Conservation (phyloP, 1,140 invertebrate genomes). For the Drosophila lacteicornis region DNA sequence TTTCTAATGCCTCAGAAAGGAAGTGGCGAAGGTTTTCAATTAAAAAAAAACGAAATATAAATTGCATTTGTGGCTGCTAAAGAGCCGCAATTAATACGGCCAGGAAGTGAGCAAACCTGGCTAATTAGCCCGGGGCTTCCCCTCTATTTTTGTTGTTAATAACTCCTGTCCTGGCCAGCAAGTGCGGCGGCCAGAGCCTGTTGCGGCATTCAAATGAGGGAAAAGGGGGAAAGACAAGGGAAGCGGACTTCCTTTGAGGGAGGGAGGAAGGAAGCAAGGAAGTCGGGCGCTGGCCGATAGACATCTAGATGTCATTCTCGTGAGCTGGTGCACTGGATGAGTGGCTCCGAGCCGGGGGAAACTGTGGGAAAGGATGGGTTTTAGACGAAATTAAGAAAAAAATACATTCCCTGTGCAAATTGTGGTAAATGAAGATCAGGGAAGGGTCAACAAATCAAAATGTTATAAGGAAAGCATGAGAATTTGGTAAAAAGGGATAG, state of each 20-base stretch:
- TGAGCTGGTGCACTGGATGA: slow-evolving; percentile 34
- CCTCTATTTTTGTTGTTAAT: not conserved
- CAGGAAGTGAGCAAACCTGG: slow-evolving; percentile 71
- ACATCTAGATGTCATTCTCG: slow-evolving; percentile 65
- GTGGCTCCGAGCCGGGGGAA: slow-evolving; percentile 4
- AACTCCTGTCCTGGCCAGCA: slow-evolving; percentile 21
- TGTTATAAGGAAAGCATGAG: too few relatives aligned
- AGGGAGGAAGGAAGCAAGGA: slow-evolving; percentile 41
- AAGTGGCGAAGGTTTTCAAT: slow-evolving; percentile 75
- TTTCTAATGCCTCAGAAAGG: slow-evolving; percentile 63
- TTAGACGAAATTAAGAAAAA: not conserved
- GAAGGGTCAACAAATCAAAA: too few relatives aligned
- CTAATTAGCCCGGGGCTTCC: slow-evolving; percentile 24
- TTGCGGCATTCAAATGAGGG: slow-evolving; percentile 73
- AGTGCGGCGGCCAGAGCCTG: slow-evolving; percentile 61
- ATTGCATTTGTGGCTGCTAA: slow-evolving; percentile 59
- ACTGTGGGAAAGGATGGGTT: slow-evolving; percentile 52
- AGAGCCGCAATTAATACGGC: slow-evolving; percentile 73
- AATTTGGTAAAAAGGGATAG: too few relatives aligned
- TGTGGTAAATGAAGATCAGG: not conserved
- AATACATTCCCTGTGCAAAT: not conserved
- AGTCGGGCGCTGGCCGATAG: slow-evolving; percentile 56
- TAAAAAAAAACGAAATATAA: slow-evolving; percentile 47
- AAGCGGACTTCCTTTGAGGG: slow-evolving; percentile 44
- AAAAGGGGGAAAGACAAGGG: not conserved